Evolutionary conservation across 2,797 vertebrate species (phyloP).

Genomic region (Manis javanica): DNA sequence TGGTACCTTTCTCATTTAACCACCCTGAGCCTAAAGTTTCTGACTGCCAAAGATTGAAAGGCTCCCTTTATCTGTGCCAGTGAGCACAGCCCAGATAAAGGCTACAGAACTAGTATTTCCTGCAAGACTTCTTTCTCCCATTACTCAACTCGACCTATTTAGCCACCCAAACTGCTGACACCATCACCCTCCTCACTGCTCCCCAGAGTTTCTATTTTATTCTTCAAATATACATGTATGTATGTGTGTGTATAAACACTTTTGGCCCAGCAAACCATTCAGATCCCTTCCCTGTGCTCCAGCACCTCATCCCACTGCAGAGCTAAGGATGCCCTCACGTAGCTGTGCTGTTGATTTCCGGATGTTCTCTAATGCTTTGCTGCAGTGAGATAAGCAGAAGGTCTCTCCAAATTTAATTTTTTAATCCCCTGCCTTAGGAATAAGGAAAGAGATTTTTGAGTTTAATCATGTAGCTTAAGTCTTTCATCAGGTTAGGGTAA

Average conservation of each 20-base stretch:
- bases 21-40: background rate
- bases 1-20: background rate
- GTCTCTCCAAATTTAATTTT: constrained; percentile 48
- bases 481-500: constrained; percentile 13
- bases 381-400: constrained; percentile 35
- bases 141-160: constrained; percentile 51
- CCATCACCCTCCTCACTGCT: background rate
- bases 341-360: background rate
- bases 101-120: constrained; percentile 66
- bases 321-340: background rate
- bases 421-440: background rate
- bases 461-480: constrained; percentile 26
- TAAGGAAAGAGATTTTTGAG: background rate
- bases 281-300: background rate
- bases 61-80: constrained; percentile 40
- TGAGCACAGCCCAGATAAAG: constrained; percentile 25
- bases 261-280: background rate
- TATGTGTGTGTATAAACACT: background rate
- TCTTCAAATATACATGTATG: background rate
- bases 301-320: background rate
- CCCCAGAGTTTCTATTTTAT: background rate
- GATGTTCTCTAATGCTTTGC: background rate
- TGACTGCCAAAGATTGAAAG: background rate
- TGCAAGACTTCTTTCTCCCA: constrained; percentile 37
- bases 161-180: constrained; percentile 44